Base-by-base conservation (phyloP, 2,113 vertebrate species). In the Nibea albiflora region DNA sequence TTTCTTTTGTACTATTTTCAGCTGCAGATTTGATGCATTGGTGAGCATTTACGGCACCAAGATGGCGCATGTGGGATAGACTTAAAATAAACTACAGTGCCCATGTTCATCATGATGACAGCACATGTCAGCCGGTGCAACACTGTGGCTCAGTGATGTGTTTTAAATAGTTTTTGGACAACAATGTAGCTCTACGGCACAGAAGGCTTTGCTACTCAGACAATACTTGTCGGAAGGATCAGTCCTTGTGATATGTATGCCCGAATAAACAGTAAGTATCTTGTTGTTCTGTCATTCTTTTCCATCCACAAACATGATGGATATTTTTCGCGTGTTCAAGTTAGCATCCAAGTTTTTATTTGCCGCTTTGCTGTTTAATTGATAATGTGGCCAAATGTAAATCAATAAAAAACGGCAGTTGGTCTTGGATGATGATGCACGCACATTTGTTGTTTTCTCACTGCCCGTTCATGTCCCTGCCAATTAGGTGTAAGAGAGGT, bases 341-440 rank as follows among this genome's bases (percentile, higher is more conserved):
- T 54, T n/a, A 20, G 15, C 65, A 52, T 81, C 42, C 49, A 75
- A 47, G 68, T 35, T 56, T 20, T 44, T 60, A 53, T 46, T 57
- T 31, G 19, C 61, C 49, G 46, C 19, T 68, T 54, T 63, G 20
- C 53, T 74, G 50, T 66, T 53, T 31, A 42, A 39, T 50, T 47
- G 11, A 31, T 28, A 57, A 52, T 58, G 15, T 16, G 39, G 20
- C 35, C 58, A 47, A 22, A 73, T 67, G 20, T 39, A 39, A 39
- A 39, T 8, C 8, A 20, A n/a, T 20, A 9, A 39, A 39, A 39
- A 39, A 39, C 19, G 26, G 1, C 22, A 24, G 26, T 52, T 17
- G 26, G 50, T 74, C 46, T 58, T 28, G 24, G 20, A 42, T 54
- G 17, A 56, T 47, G n/a, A 22, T 54, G 35, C 61, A 22, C 22